phyloP scores from a whole-genome alignment of 2,113 vertebrate genomes.

The Balaenoptera acutorostrata region DNA sequence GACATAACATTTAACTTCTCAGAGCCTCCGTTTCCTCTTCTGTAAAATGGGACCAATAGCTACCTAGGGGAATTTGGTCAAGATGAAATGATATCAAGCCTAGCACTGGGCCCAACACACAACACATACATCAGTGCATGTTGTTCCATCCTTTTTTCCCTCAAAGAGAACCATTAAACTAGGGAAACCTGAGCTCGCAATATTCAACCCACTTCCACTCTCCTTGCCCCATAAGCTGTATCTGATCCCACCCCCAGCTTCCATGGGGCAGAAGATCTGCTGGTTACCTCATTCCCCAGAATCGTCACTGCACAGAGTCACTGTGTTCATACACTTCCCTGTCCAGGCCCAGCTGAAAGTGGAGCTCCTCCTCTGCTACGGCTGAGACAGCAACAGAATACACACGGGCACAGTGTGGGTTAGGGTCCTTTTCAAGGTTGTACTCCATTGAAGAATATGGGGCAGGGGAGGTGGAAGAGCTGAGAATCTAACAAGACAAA shows the following conservation, averaged over 20 bases:
- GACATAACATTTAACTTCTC: not conserved
- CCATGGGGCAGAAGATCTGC: not conserved
- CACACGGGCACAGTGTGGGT: accelerated
- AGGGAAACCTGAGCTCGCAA: not conserved
- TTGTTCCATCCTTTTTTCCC: not conserved
- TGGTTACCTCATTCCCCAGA: not conserved
- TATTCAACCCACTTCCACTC: not conserved
- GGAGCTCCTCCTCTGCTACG: accelerated
- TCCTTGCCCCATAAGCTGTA: not conserved
- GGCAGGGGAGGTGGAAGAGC: not conserved
- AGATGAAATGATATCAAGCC: not conserved
- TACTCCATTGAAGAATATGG: not conserved
- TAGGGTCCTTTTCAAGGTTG: not conserved
- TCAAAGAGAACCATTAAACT: not conserved
- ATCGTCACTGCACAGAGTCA: not conserved
- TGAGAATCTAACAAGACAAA: not conserved
- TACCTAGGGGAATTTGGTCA: not conserved
- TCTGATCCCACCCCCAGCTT: not conserved
- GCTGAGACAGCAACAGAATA: not conserved
- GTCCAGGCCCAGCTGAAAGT: not conserved
- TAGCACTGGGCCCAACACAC: not conserved
- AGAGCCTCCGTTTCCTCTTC: not conserved
- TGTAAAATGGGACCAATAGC: not conserved
- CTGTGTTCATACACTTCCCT: not conserved
- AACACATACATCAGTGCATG: not conserved